Base-by-base conservation (phyloP, 2,888 invertebrate species). In the Sesamia inferens region DNA sequence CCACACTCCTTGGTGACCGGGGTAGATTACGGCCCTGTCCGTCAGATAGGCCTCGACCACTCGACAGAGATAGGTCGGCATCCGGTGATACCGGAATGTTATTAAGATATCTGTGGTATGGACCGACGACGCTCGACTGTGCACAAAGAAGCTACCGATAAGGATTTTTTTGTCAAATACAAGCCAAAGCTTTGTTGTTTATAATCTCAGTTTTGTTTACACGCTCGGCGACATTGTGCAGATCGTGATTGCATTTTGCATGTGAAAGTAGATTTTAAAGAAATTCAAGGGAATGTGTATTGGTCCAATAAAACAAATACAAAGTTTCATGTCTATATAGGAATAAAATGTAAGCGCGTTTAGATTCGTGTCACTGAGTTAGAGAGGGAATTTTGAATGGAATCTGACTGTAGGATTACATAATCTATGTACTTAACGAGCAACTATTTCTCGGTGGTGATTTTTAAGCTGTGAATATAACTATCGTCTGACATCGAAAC, bases 81-180 rank as follows among this genome's bases (percentile, higher is more conserved):
- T n/a, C n/a, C n/a, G n/a, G n/a, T n/a, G n/a, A n/a, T n/a, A n/a
- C n/a, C n/a, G n/a, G n/a, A n/a, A n/a, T n/a, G n/a, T 31, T 31
- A 31, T 31, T 31, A 31, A 31, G 31, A 31, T 31, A 31, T 31
- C 31, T 59, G 19, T 42, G 31, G 54, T 68, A 14, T 69, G 39
- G 24, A 19, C 54, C 48, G 51, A 48, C n/a, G 65, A 19, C 58
- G 24, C n/a, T 44, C 11, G 44, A 61, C 59, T 44, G 22, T 63
- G 44, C 72, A 48, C 54, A 61, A 24, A 44, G 63, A 57, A 14
- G 54, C 58, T 55, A 59, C 72, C 44, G 59, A 72, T 70, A 67
- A 76, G 68, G 59, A 76, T 31, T 82, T 70, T 70, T 69, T 71
- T 76, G 70, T 76, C 69, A 74, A 67, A 72, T 55, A 39, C 39